Base-by-base conservation (phyloP, 2,113 vertebrate species). In the Camelus dromedarius region DNA sequence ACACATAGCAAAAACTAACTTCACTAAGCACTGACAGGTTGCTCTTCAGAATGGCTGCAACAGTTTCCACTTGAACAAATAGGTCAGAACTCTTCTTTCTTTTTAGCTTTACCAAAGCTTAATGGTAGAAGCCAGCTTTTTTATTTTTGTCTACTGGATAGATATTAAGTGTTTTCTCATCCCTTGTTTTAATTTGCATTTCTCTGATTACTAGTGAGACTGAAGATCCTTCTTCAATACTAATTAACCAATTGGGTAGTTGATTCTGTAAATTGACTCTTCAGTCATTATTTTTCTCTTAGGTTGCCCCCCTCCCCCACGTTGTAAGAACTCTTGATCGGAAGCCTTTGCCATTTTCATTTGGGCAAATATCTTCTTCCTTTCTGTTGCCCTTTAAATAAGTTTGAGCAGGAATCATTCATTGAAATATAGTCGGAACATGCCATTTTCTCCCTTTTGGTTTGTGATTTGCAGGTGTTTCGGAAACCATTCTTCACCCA, bases 181-280 rank as follows among this genome's bases (percentile, higher is more conserved):
- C 38, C 38, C 38, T 42, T 91, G 32, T 93, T 95, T 85, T 66
- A 35, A 32, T 76, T 81, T 89, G 66, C 46, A 52, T 76, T 80
- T 48, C n/a, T 95, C 46, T 81, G 56, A 70, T 56, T 56, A 30
- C 52, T 42, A 79, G 5, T 69, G 30, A 66, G 4, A 70, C 1
- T 83, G 50, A 75, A 89, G 52, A 50, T 73, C 46, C 64, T 48
- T 35, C 46, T 87, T 66, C 48, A 73, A 48, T 54, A 79, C 6
- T 67, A 19, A 48, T 88, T 80, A 82, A 9, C 16, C 16, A 58
- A 62, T 70, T 85, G 15, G 42, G 75, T 60, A 60, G 18, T 30
- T 83, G 22, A 70, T 80, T 91, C 26, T 91, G 12, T 58, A 75
- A 85, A 81, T 9, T 75, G 20, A 69, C 10, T 89, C 46, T 26